Evolutionary conservation across 2,797 vertebrate species (phyloP).

Genomic region (Schizopygopsis pylzovi): DNA sequence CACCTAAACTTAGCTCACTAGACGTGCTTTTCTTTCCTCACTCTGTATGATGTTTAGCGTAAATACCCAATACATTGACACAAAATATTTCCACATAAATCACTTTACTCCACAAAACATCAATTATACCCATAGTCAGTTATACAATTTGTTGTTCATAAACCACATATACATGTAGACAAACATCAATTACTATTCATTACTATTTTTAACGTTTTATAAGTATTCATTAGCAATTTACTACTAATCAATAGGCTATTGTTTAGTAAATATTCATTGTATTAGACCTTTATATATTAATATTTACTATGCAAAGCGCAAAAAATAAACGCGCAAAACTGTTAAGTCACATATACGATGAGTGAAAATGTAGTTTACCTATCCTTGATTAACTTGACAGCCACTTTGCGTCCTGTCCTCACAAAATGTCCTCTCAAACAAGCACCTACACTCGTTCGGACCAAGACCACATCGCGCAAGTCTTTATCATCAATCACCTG

Average conservation of each 20-base stretch:
- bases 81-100: too few relatives aligned
- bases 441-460: conserved; percentile 48
- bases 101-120: not conserved
- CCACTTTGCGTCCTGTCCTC: conserved; percentile 38
- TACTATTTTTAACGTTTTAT: not conserved
- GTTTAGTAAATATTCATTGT: too few relatives aligned
- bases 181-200: not conserved
- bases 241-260: not conserved
- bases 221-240: not conserved
- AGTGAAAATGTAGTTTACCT: conserved; percentile 38
- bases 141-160: too few relatives aligned
- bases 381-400: conserved; percentile 56
- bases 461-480: conserved; percentile 50
- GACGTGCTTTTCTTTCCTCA: too few relatives aligned
- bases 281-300: not conserved
- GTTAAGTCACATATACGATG: not conserved
- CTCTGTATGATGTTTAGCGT: too few relatives aligned
- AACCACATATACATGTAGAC: too few relatives aligned
- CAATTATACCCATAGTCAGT: too few relatives aligned
- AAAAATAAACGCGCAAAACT: not conserved
- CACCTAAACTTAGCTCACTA: too few relatives aligned
- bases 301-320: not conserved
- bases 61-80: conserved; percentile 3
- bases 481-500: conserved; percentile 43
- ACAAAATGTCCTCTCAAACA: conserved; percentile 54